These are phyloP conservation scores for Tillus elongatus DNA, from an alignment of 2,888 invertebrate species.

Conservation along the genomic window DNA sequence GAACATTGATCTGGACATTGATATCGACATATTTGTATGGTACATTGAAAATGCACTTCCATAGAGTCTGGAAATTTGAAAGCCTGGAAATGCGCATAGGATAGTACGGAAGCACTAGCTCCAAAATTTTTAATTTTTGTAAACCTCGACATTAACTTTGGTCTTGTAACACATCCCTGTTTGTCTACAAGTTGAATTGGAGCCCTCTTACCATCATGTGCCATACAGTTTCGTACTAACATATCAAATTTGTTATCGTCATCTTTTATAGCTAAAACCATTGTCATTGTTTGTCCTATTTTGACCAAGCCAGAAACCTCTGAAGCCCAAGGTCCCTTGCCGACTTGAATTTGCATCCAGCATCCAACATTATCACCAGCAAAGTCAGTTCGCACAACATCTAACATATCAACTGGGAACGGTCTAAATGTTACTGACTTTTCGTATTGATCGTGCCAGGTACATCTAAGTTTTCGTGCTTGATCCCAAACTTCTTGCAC, in stretches of 20 bases:
- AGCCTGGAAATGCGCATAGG: constrained; percentile 90
- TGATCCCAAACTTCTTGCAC: constrained; percentile 96
- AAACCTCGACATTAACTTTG: constrained; percentile 87
- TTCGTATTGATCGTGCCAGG: constrained; percentile 93
- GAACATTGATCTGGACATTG: constrained; percentile 90
- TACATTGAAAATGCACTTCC: constrained; percentile 94
- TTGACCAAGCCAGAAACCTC: constrained; percentile 90
- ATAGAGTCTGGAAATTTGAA: constrained; percentile 94
- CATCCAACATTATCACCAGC: constrained; percentile 93
- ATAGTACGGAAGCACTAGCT: constrained; percentile 82
- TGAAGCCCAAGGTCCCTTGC: constrained; percentile 91
- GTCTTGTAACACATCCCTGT: constrained; percentile 83
- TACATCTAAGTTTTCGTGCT: constrained; percentile 82
- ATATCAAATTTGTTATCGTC: constrained; percentile 93
- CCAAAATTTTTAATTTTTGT: constrained; percentile 94
- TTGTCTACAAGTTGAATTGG: constrained; percentile 90
- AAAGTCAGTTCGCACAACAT: constrained; percentile 89
- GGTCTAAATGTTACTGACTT: constrained; percentile 91
- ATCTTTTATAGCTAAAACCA: constrained; percentile 91
- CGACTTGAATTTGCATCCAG: constrained; percentile 97
- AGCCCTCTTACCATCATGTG: constrained; percentile 87
- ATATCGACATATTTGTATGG: constrained; percentile 87
- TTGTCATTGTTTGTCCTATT: constrained; percentile 94
- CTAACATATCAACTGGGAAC: constrained; percentile 91
- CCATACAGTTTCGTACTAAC: constrained; percentile 89